Conservation (phyloP, 2,888 invertebrate species). For the Orthosia gracilis region DNA sequence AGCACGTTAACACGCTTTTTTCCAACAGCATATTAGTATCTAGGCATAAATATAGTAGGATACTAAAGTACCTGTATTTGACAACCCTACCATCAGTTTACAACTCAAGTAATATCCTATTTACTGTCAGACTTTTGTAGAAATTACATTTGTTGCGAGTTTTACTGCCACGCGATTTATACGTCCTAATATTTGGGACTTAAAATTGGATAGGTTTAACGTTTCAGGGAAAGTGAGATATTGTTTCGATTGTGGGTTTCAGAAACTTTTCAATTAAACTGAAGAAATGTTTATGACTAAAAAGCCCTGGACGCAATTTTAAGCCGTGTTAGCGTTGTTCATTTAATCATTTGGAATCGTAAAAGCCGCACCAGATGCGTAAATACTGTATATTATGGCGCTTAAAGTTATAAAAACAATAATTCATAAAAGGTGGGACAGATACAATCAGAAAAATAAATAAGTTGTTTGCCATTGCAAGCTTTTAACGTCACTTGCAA, state of each 20-base stretch:
- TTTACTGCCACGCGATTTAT: constrained; percentile 62
- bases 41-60: no score
- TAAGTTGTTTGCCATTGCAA: background rate
- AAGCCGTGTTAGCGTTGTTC: background rate
- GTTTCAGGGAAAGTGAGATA: constrained; percentile 15
- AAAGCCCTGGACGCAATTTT: background rate
- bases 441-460: background rate
- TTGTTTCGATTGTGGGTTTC: constrained; percentile 24
- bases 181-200: constrained; percentile 56
- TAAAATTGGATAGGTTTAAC: constrained; percentile 24
- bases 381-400: no score
- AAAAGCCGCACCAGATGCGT: background rate
- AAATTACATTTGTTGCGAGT: constrained; percentile 65
- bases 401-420: constrained; percentile 1
- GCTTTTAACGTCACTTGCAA: background rate
- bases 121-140: constrained; percentile 69
- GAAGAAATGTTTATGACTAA: background rate
- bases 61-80: no score
- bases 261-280: background rate
- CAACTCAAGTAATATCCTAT: constrained; percentile 75
- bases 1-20: no score
- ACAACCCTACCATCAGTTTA: constrained; percentile 70
- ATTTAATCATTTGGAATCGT: background rate
- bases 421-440: background rate
- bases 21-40: no score